Conservation (phyloP, 37 sponge, comb jelly and placozoan species). For the Cliona cf. orientalis region DNA sequence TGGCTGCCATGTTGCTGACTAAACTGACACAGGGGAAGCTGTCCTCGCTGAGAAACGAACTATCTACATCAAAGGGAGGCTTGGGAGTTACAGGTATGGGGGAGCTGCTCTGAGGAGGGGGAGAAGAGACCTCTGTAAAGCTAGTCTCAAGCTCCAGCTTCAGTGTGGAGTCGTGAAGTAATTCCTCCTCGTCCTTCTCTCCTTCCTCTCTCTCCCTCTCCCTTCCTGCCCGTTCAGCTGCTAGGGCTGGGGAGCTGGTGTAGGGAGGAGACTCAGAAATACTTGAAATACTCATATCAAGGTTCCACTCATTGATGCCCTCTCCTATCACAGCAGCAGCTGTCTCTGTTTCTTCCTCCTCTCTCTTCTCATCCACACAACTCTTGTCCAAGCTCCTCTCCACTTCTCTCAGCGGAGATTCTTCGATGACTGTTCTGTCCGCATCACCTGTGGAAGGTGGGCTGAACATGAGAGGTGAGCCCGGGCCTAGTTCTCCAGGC, state of each 20-base stretch:
- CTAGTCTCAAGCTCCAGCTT: background rate
- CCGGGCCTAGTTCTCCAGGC: too few relatives aligned
- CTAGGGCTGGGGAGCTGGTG: background rate
- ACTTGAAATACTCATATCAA: background rate
- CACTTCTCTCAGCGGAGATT: slow-evolving; percentile 3
- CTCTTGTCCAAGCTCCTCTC: background rate
- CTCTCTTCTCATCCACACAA: background rate
- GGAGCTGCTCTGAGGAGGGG: too few relatives aligned
- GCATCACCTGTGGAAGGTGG: background rate
- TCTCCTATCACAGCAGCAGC: background rate
- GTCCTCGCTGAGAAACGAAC: too few relatives aligned
- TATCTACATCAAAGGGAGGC: too few relatives aligned
- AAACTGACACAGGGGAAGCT: too few relatives aligned
- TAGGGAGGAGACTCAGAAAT: slow-evolving; percentile 9
- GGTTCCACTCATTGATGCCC: background rate
- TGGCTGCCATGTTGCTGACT: too few relatives aligned
- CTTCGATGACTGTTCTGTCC: slow-evolving; percentile 1
- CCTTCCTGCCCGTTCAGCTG: too few relatives aligned
- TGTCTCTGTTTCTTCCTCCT: background rate
- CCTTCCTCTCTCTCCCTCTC: background rate
- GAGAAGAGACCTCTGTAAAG: too few relatives aligned
- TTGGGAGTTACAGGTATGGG: too few relatives aligned
- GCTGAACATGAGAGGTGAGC: background rate
- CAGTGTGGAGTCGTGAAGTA: background rate
- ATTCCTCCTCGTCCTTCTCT: background rate